Base-by-base conservation (phyloP, 1,140 invertebrate species). In the Littorina saxatilis region DNA sequence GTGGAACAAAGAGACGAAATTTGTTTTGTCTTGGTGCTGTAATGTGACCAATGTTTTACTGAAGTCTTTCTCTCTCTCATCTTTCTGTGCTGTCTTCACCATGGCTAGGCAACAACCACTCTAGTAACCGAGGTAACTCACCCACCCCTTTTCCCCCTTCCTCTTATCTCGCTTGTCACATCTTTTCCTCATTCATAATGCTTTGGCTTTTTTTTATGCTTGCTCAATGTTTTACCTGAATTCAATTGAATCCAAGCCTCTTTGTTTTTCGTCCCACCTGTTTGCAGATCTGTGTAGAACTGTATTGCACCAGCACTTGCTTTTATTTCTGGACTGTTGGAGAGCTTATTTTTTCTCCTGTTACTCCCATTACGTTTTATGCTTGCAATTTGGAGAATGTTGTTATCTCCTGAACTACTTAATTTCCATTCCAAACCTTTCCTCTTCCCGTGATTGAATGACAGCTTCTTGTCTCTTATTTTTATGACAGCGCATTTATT, bases 51-150 rank as follows among this genome's bases (percentile, higher is more conserved):
- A 63, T 55, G 35, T 63, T 76, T 78, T 68, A 47, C 70, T 74
- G 75, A 77, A 75, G 68, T 79, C 32, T 79, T n/a, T 79, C 32
- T 78, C 82, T 86, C 88, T 86, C 86, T 84, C 83, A 84, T 83
- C 52, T 85, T 83, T 84, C 82, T 84, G 81, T 81, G 80, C 81
- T 83, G 81, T 82, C 82, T 84, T 87, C 79, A 81, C 81, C 55
- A 72, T 78, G 39, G 50, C 73, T 86, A 88, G 86, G 84, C 82
- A 86, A 85, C 86, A 86, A 82, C 58, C 76, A 43, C 79, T 85
- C 83, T 80, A 82, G 86, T 73, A 81, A 83, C 70, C 77, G 86
- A 88, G 87, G 87, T 88, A 88, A 88, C 58, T 50, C 17, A 76
- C 58, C 40, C 27, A n/a, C 40, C 55, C 37, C 32, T 29, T 27